A percentile compares a stretch with the other conserved stretches of the same genome.
These are phyloP conservation scores for Elegia similella DNA, from an alignment of 2,888 invertebrate genomes.

Conservation along the genomic window DNA sequence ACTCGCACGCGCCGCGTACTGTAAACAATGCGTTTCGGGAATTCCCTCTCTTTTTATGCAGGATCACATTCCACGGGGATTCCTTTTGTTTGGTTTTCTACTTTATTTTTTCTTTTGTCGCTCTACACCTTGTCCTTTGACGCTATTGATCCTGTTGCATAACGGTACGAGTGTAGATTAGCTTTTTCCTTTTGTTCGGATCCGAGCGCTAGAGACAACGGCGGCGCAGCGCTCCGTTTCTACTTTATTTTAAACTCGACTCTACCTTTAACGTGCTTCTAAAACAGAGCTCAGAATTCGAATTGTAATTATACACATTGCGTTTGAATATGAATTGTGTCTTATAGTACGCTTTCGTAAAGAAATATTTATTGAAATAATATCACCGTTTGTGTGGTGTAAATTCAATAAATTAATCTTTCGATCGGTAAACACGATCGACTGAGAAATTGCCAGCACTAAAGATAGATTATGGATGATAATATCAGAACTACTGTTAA, in stretches of 20 bases:
- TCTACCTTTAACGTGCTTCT: neutral
- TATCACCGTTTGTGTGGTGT: neutral
- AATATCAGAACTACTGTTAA: conserved; percentile 33
- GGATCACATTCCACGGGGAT: conserved; percentile 77
- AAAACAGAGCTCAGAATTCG: neutral
- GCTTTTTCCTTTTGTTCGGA: conserved; percentile 31
- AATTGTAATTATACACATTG: neutral
- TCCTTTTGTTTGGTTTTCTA: conserved; percentile 77
- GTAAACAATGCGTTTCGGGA: conserved; percentile 80
- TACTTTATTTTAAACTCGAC: neutral
- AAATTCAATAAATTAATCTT: conserved; percentile 4
- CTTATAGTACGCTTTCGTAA: neutral
- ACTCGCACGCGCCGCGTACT: conserved; percentile 50
- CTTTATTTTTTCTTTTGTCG: conserved; percentile 56
- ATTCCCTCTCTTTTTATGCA: conserved; percentile 74
- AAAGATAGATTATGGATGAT: conserved; percentile 13
- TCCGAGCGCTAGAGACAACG: neutral
- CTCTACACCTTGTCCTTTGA: conserved; percentile 54
- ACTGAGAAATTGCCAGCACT: conserved; percentile 20
- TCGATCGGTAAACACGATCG: conserved; percentile 4
- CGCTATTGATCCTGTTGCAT: conserved; percentile 54
- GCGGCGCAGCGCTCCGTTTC: conserved; percentile 18
- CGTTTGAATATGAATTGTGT: neutral
- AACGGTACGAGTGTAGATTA: conserved; percentile 49
- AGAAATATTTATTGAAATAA: neutral